phyloP scores from a whole-genome alignment of 2,797 vertebrate species.

The Sebastes reedi region DNA sequence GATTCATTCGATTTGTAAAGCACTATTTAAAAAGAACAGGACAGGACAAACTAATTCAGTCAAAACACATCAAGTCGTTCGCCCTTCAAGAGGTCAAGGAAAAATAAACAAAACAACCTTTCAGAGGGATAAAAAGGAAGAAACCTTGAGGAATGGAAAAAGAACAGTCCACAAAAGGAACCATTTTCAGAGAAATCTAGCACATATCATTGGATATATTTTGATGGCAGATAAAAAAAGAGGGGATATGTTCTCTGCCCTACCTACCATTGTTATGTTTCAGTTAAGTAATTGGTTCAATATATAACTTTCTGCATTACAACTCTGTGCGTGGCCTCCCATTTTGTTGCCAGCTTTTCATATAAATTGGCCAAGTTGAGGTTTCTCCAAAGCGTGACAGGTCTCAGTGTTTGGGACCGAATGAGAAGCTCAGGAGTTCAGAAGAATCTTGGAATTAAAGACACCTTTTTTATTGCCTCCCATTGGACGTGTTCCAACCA shows the following conservation, averaged over 20 bases:
- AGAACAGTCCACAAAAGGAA: not conserved
- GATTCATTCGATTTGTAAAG: not conserved
- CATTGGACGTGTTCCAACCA: too few relatives aligned
- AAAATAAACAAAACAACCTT: not conserved
- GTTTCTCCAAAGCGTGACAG: not conserved
- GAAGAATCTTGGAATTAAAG: not conserved
- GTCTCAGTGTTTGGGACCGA: not conserved
- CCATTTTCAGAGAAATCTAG: not conserved
- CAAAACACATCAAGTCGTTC: not conserved
- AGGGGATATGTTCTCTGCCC: not conserved
- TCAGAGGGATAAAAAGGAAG: not conserved
- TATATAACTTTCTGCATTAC: too few relatives aligned
- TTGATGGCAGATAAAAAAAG: not conserved
- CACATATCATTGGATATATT: not conserved
- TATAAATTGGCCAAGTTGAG: too few relatives aligned
- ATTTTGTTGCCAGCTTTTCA: too few relatives aligned
- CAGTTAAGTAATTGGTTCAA: too few relatives aligned
- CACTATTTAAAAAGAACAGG: not conserved
- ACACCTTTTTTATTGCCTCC: not conserved
- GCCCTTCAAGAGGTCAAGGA: not conserved
- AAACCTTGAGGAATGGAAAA: not conserved
- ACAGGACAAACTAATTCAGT: not conserved
- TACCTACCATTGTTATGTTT: too few relatives aligned
- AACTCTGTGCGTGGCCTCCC: too few relatives aligned
- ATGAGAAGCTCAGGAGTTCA: not conserved